phyloP scores from a whole-genome alignment of 2,888 invertebrate genomes.

The Eupithecia dodoneata region DNA sequence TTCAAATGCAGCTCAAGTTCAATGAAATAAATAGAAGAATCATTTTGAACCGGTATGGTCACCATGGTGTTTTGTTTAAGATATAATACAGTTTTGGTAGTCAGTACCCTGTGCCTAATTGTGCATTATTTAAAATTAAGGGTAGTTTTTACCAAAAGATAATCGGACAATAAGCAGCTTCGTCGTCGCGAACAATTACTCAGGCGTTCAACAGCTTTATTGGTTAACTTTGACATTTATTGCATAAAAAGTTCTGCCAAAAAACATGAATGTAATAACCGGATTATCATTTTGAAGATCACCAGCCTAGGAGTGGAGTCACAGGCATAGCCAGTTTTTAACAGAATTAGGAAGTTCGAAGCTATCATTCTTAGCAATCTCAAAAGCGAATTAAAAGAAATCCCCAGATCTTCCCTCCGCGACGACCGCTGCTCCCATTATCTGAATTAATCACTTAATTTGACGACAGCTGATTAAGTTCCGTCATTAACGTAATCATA shows the following conservation, averaged over 20 bases:
- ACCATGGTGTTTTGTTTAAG: not conserved
- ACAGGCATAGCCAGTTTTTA: not conserved
- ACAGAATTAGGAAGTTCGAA: not conserved
- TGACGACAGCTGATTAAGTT: constrained; percentile 49
- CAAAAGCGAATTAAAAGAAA: not conserved
- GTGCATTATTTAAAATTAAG: not conserved
- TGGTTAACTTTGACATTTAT: no score
- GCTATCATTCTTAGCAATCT: not conserved
- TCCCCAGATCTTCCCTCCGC: not conserved
- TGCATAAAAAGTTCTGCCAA: no score
- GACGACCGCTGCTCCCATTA: constrained; percentile 43
- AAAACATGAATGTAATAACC: no score
- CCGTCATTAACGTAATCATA: constrained; percentile 58
- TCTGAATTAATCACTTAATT: constrained; percentile 47
- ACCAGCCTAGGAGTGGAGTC: not conserved
- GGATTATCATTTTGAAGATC: no score
- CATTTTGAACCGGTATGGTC: not conserved
- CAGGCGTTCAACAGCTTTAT: no score
- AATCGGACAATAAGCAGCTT: no score
- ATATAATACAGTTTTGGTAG: not conserved
- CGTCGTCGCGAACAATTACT: no score
- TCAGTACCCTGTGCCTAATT: not conserved
- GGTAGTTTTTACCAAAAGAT: no score
- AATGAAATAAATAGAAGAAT: no score
- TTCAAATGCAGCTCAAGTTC: not conserved